phyloP scores from a whole-genome alignment of 2,113 vertebrate species.

The Myiozetetes cayanensis region DNA sequence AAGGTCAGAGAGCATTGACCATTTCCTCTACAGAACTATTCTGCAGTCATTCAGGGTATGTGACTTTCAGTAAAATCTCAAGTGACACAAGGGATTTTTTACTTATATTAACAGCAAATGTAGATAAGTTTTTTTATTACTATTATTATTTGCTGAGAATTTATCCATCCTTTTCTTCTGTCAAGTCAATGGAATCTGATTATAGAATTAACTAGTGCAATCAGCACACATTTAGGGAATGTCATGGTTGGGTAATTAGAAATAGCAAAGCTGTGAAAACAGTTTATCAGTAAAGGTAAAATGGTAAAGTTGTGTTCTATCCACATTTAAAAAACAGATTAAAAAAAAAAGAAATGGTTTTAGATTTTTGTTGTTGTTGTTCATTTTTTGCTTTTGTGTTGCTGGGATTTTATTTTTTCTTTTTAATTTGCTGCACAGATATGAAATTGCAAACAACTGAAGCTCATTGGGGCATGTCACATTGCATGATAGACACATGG shows the following conservation, averaged over 20 bases:
- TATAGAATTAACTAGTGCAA: background rate
- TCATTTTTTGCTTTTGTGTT: background rate
- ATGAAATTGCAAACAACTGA: background rate
- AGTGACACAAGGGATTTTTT: background rate
- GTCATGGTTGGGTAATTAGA: background rate
- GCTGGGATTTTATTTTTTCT: background rate
- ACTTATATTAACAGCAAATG: background rate
- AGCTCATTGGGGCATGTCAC: background rate
- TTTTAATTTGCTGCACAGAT: background rate
- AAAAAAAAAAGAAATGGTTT: background rate
- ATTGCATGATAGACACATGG: background rate
- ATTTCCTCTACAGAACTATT: background rate
- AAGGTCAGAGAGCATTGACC: background rate
- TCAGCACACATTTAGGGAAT: background rate
- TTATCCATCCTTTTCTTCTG: background rate
- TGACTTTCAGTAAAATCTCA: background rate
- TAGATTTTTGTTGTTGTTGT: background rate
- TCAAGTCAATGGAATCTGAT: background rate
- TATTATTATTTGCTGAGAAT: background rate
- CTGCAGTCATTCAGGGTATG: background rate
- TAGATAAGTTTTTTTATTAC: background rate
- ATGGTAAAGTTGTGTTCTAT: background rate
- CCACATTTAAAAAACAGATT: background rate
- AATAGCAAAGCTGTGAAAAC: background rate
- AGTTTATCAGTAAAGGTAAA: background rate